Evolutionary conservation across 2,797 vertebrate genomes (phyloP), one percentile per base, ranked within the genome.

Genomic region (Onychomys leucogaster): DNA sequence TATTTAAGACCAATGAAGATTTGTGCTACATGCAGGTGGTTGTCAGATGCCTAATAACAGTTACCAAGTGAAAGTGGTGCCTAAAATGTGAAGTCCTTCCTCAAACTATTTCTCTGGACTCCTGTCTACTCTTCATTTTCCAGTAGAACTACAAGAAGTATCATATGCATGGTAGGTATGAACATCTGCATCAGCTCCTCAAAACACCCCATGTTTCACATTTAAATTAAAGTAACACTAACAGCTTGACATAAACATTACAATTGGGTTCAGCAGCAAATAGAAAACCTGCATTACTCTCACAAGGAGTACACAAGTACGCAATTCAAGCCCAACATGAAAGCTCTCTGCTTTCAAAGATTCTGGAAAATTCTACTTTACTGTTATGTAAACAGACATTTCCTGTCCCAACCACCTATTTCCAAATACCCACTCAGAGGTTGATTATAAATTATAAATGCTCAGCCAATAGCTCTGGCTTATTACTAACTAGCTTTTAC

Each of bases 41-140:
- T 17, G 17, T 80, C 49, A 83, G 32, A 94, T 55, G 76, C 32
- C 86, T 73, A 57, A 94, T 52, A 94, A 87, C 69, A 94, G 46
- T 87, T 80, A 92, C 19, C 46, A 94, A 92, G 95, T 75, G 16
- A 59, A 94, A 96, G 32, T 75, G 25, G 57, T 32, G 46, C 46
- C 84, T 95, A 92, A 93, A 90, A 93, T 88, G 16, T n/a, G 46
- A 81, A 81, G 16, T n/a, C 29, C 80, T 95, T 93, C 77, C 71
- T 89, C 43, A 91, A 92, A 84, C 37, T 32, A n/a, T 93, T 93
- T 78, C 75, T 92, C 85, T 92, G 69, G 52, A 76, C n/a, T 29
- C 34, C 13, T 84, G 27, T 13, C 77, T 84, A 84, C 59, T 73
- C 65, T 85, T 84, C 23, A 29, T 46, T 61, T 69, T 85, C 52